Conservation (phyloP, 1,140 invertebrate species). For the Drosophila kurseongensis region DNA sequence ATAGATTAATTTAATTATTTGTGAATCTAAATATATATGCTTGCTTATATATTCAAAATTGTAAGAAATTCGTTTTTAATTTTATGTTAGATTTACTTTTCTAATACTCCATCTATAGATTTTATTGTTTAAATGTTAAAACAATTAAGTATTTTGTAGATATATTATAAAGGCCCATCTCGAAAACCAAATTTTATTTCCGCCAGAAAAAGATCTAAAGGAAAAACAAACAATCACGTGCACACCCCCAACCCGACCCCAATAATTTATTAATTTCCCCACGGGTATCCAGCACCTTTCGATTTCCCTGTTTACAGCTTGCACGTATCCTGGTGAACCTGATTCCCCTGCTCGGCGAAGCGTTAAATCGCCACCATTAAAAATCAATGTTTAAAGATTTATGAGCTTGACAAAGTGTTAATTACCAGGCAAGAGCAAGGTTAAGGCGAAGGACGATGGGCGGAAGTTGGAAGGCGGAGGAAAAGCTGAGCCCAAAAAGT, state of each 20-base stretch:
- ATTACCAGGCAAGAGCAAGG: slow-evolving; percentile 57
- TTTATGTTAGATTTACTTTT: too few species aligned
- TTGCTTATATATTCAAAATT: too few species aligned
- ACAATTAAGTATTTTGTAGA: not conserved
- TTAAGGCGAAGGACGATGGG: not conserved
- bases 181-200: slow-evolving; percentile 7
- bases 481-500: slow-evolving; percentile 19
- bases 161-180: not conserved
- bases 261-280: slow-evolving; percentile 54
- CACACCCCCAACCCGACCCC: not conserved
- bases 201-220: slow-evolving; percentile 4
- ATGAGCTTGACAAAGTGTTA: slow-evolving; percentile 79
- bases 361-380: slow-evolving; percentile 78
- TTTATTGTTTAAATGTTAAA: too few species aligned
- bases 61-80: too few species aligned
- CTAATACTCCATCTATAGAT: too few species aligned
- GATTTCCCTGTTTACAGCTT: slow-evolving; percentile 27
- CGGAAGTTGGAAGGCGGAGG: not conserved
- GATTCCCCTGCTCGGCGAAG: slow-evolving; percentile 56
- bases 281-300: slow-evolving; percentile 23
- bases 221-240: slow-evolving; percentile 37
- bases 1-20: too few species aligned
- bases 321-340: slow-evolving; percentile 45
- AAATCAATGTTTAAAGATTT: slow-evolving; percentile 82
- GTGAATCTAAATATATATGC: too few species aligned